Evolutionary conservation across 92 coral and sea anemone genomes (phyloP).

Genomic region (Epizoanthus ramosus): DNA sequence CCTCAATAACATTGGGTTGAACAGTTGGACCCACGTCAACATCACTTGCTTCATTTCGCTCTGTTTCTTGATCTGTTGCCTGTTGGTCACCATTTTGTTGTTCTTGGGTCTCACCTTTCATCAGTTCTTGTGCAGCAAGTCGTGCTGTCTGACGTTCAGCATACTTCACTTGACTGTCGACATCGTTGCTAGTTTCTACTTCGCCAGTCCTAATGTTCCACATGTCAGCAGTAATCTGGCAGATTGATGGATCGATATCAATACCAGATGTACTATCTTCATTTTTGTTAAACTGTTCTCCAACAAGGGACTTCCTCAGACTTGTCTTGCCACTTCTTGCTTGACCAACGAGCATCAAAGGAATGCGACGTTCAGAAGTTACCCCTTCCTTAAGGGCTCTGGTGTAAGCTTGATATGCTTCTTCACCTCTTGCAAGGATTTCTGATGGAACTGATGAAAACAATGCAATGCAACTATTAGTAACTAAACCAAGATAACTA

Average conservation of each 20-base stretch:
- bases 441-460: neutral
- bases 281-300: neutral
- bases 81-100: too few species aligned
- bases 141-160: neutral
- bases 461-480: too few species aligned
- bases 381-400: neutral
- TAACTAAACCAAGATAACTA: too few species aligned
- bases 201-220: constrained; percentile 2
- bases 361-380: constrained; percentile 7
- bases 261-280: constrained; percentile 8
- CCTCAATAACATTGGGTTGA: too few species aligned
- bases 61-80: too few species aligned
- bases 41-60: too few species aligned
- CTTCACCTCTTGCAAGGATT: neutral
- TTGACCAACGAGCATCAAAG: constrained; percentile 16
- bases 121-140: neutral
- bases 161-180: neutral
- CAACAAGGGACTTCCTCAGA: neutral
- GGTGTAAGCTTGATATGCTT: neutral
- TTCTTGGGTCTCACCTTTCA: too few species aligned
- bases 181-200: neutral
- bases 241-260: neutral
- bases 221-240: neutral
- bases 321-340: constrained; percentile 6
- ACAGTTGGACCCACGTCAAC: too few species aligned